Conservation (phyloP, 2,888 invertebrate genomes). For the Agrochola lychnidis region DNA sequence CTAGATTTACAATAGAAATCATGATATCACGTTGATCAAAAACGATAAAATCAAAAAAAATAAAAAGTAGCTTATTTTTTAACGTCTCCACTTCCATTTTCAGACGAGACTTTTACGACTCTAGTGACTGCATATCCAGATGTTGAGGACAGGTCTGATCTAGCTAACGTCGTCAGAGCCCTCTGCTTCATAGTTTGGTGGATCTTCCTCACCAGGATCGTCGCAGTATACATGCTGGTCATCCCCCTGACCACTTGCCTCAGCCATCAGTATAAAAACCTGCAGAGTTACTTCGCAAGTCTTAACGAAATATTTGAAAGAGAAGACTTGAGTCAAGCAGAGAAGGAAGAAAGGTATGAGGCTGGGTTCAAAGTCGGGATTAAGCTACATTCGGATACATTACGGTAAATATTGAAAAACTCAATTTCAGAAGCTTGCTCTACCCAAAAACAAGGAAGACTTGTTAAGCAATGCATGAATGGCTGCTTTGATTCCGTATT, state of each 20-base stretch:
- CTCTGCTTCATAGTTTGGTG: constrained; percentile 69
- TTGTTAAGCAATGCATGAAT: constrained; percentile 1
- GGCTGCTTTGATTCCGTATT: no score
- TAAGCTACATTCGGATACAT: constrained; percentile 74
- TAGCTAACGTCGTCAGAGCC: constrained; percentile 62
- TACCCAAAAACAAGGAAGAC: neutral
- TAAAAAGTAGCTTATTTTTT: neutral
- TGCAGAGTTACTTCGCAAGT: constrained; percentile 76
- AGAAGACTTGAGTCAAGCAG: constrained; percentile 62
- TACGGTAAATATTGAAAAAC: constrained; percentile 69
- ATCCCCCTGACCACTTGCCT: constrained; percentile 67
- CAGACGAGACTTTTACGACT: constrained; percentile 72
- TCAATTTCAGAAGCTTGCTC: neutral
- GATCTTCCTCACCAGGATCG: constrained; percentile 64
- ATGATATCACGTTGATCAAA: neutral
- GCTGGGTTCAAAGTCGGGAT: constrained; percentile 75
- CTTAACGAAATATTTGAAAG: constrained; percentile 72
- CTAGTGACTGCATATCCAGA: constrained; percentile 74
- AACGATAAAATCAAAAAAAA: neutral
- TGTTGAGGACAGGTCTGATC: constrained; percentile 65
- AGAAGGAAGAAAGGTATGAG: constrained; percentile 75
- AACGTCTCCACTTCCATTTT: constrained; percentile 26
- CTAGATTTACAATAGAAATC: neutral
- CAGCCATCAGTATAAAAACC: constrained; percentile 75
- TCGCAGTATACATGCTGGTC: constrained; percentile 65